phyloP scores from a whole-genome alignment of 2,113 vertebrate species.

The Polypterus senegalus region DNA sequence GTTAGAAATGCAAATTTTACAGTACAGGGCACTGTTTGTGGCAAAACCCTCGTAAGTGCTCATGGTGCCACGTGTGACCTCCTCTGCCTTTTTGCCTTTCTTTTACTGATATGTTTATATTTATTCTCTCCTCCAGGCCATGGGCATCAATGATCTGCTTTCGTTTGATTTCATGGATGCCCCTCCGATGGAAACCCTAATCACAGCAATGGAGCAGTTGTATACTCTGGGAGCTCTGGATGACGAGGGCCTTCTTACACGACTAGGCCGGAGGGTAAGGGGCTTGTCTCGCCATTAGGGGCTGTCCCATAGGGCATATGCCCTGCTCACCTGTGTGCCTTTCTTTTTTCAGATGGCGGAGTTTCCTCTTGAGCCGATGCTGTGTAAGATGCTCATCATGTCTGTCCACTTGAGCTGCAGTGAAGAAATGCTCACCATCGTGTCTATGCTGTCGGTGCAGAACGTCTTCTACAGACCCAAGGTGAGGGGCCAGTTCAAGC shows the following conservation, averaged over 20 bases:
- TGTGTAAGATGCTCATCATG: constrained; percentile 99
- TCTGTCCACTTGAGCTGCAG: constrained; percentile 93
- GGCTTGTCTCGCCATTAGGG: no score
- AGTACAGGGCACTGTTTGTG: background rate
- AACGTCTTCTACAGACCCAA: constrained; percentile 96
- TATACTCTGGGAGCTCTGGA: constrained; percentile 92
- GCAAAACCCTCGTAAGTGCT: background rate
- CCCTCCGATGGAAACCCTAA: constrained; percentile 94
- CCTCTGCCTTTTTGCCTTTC: no score
- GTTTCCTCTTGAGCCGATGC: constrained; percentile 93
- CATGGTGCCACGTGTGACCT: no score
- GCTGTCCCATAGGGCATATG: background rate
- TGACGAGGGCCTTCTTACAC: constrained; percentile 87
- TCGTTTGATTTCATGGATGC: constrained; percentile 98
- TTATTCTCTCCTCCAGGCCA: constrained; percentile 53
- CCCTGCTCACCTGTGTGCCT: constrained; percentile 15
- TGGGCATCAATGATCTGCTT: constrained; percentile 95
- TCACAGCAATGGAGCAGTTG: constrained; percentile 96
- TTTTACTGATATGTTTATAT: background rate
- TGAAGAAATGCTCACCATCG: constrained; percentile 93
- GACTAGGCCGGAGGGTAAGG: constrained; percentile 80
- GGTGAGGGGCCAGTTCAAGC: constrained; percentile 35
- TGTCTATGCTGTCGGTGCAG: constrained; percentile 95
- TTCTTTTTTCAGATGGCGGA: constrained; percentile 75
- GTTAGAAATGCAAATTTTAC: no score